Evolutionary conservation across 1,140 invertebrate genomes (phyloP).

Genomic region (Magallana angulata): DNA sequence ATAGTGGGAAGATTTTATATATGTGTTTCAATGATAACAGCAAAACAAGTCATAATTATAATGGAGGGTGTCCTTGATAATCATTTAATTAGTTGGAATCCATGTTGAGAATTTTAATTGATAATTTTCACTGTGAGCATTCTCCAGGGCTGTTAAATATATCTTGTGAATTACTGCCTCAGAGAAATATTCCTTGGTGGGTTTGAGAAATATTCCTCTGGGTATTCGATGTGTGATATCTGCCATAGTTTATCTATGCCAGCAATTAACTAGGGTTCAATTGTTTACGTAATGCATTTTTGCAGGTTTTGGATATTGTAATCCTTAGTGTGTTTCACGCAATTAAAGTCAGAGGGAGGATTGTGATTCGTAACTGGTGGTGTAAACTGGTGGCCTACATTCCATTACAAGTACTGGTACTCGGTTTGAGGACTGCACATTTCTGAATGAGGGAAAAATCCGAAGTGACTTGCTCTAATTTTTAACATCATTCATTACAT

Average conservation of each 20-base stretch:
- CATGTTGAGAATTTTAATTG: too few relatives aligned
- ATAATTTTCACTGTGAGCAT: too few relatives aligned
- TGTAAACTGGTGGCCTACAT: neutral
- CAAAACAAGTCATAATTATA: too few relatives aligned
- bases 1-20: too few relatives aligned
- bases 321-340: conserved; percentile 5
- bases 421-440: neutral
- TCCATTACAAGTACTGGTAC: neutral
- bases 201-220: too few relatives aligned
- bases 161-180: neutral
- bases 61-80: too few relatives aligned
- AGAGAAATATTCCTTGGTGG: neutral
- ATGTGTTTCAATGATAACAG: too few relatives aligned
- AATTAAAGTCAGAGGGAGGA: neutral
- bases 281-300: conserved; percentile 15
- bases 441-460: neutral
- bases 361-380: neutral
- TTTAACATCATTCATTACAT: neutral
- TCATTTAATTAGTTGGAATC: too few relatives aligned
- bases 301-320: neutral
- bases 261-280: conserved; percentile 5
- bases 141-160: too few relatives aligned
- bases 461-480: too few relatives aligned
- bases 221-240: too few relatives aligned
- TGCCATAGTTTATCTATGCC: neutral